A percentile compares a stretch with the other conserved stretches of the same genome.
Evolutionary conservation across 2,797 vertebrate genomes (phyloP).

Genomic region (Micrastur ruficollis): DNA sequence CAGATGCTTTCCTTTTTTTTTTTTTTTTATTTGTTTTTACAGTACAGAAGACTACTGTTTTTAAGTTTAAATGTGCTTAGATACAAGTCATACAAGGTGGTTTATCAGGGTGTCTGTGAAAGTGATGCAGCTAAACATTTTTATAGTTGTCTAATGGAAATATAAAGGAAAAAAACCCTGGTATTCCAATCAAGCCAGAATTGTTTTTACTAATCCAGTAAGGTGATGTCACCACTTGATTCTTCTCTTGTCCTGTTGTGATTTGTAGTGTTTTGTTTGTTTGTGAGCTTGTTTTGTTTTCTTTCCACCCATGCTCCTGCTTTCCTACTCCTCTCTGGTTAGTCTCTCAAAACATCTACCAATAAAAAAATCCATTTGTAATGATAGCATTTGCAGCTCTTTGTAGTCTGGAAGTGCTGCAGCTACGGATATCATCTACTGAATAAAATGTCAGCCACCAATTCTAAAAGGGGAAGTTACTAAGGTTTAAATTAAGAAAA

Average conservation of each 20-base stretch:
- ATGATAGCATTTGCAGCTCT: neutral
- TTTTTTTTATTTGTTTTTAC: neutral
- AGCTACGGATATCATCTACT: neutral
- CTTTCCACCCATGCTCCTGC: neutral
- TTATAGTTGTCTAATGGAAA: neutral
- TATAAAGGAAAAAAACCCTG: neutral
- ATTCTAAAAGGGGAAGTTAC: neutral
- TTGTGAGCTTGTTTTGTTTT: constrained; percentile 7
- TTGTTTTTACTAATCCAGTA: neutral
- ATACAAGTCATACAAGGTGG: neutral
- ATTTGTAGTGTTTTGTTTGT: constrained; percentile 50
- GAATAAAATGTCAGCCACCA: neutral
- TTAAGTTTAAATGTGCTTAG: neutral
- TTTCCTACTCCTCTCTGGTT: neutral
- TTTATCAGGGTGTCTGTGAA: neutral
- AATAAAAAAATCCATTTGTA: neutral
- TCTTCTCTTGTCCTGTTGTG: constrained; percentile 29
- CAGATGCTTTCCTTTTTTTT: neutral
- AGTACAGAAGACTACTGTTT: neutral
- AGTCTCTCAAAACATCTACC: neutral
- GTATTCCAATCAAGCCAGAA: neutral
- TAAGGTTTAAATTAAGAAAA: neutral
- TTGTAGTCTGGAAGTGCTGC: neutral
- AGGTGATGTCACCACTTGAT: neutral
- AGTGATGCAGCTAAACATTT: neutral